Percentiles rank a stretch among this genome's conserved stretches.
These are phyloP conservation scores for Lucinisca nassula DNA, from an alignment of 2,888 invertebrate genomes.

Conservation along the genomic window DNA sequence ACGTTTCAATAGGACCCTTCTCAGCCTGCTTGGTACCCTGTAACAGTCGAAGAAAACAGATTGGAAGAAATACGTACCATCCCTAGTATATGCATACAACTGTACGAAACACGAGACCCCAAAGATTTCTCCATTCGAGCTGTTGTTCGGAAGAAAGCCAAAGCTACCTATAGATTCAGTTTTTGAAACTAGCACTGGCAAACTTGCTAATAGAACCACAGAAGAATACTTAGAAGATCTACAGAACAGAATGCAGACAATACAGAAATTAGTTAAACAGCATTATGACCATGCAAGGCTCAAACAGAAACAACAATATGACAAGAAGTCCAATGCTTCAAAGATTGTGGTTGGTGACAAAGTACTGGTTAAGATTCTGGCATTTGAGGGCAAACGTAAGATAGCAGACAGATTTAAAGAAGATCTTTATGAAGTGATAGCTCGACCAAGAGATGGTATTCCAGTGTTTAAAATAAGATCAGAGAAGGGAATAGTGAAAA, in stretches of 20 bases:
- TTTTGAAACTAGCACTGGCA: not conserved
- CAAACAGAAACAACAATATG: slow-evolving; percentile 27
- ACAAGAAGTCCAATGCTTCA: slow-evolving; percentile 6
- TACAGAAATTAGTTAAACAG: slow-evolving; percentile 7
- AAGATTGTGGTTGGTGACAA: slow-evolving; percentile 24
- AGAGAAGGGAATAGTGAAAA: not conserved
- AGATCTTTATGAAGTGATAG: not conserved
- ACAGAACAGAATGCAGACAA: slow-evolving; percentile 5
- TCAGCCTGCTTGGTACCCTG: slow-evolving; percentile 26
- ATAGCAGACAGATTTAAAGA: slow-evolving; percentile 27
- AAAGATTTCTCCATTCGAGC: slow-evolving; percentile 6
- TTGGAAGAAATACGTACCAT: slow-evolving; percentile 30
- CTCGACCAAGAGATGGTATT: not conserved
- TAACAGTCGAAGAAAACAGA: not conserved
- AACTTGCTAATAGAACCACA: not conserved
- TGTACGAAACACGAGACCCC: slow-evolving; percentile 32
- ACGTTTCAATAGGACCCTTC: slow-evolving; percentile 30
- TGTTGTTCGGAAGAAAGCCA: slow-evolving; percentile 6
- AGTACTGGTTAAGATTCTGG: slow-evolving; percentile 22
- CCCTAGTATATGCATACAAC: slow-evolving; percentile 41
- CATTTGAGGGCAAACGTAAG: slow-evolving; percentile 30
- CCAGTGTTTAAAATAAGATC: not conserved
- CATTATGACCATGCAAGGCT: not conserved
- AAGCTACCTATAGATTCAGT: not conserved
- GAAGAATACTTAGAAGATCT: slow-evolving; percentile 31